Evolutionary conservation across 2,113 vertebrate genomes (phyloP), one percentile per base, ranked within the genome.

Genomic region (Varanus salvator): DNA sequence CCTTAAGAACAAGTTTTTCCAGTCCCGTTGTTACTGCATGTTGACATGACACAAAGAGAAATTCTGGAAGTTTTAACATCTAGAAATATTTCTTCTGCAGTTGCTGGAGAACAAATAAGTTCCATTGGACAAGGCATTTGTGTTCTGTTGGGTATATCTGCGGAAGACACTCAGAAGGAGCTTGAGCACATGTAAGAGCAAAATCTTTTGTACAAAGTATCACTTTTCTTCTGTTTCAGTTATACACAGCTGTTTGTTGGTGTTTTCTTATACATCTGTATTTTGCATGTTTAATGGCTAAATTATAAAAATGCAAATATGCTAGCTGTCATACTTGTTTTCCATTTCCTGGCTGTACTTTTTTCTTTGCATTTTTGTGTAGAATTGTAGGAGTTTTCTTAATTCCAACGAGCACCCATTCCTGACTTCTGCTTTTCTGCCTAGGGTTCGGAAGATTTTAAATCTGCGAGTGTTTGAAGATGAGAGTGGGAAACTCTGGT

Each of bases 381-480:
- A 87, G 9, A 9, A 6, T 31, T 92, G n/a, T 86, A 60, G 72
- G 93, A 91, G 52, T 8, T 14, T 50, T 50, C 80, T 64, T 21
- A 74, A 0, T 84, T 14, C 72, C 80, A 66, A 84, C 80, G n/a
- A 78, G 19, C 31, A 77, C 2, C 50, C 7, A 87, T 50, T 94
- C 75, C 83, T 34, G 23, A n/a, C 3, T 27, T 86, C 27, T 90
- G 60, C 91, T 93, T 91, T 88, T 92, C 2, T 76, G 82, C 17
- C 21, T 92, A 99, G 99, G 93, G 98, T 99, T 29, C 97, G 99
- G 6, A 99, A 99, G 97, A 98, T 99, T 96, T 97, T 99, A 92
- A 99, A 99, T 95, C 97, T 99, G 90, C 96, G 98, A 31, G 94
- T 99, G 76, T 99, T 99, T 69, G 98, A 99, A 89, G 99, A 99